These are phyloP conservation scores for Urophycis tenuis DNA, from an alignment of 2,797 vertebrate genomes.

Conservation along the genomic window DNA sequence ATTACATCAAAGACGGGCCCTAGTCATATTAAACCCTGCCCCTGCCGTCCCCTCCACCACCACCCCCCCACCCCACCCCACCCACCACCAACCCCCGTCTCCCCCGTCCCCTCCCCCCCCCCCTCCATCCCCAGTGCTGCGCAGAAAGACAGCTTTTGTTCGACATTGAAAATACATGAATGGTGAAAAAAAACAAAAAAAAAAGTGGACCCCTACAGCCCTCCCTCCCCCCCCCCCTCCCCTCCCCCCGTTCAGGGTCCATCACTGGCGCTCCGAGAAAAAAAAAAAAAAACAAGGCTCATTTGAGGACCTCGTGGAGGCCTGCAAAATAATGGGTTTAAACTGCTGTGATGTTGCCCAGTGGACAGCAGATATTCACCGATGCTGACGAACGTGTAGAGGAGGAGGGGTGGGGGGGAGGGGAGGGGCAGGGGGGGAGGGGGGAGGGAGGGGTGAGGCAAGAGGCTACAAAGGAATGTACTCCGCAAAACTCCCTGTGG, in stretches of 20 bases:
- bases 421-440: conserved; percentile 6
- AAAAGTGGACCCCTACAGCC: neutral
- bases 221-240: neutral
- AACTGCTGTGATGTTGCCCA: conserved; percentile 72
- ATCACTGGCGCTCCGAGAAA: conserved; percentile 59
- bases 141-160: conserved; percentile 52
- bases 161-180: conserved; percentile 69
- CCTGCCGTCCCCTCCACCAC: conserved; percentile 48
- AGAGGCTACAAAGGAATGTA: conserved; percentile 78
- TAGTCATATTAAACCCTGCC: conserved; percentile 68
- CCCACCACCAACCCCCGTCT: too few species aligned
- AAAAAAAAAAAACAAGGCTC: conserved; percentile 61
- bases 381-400: conserved; percentile 1
- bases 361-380: conserved; percentile 74
- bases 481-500: conserved; percentile 71
- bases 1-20: conserved; percentile 73
- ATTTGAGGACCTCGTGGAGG: conserved; percentile 69
- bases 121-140: conserved; percentile 10
- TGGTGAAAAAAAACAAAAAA: conserved; percentile 54
- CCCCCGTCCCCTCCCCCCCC: too few species aligned
- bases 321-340: conserved; percentile 68
- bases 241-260: conserved; percentile 62
- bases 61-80: conserved; percentile 6
- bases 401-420: conserved; percentile 6
- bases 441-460: conserved; percentile 17